Evolutionary conservation across 2,888 invertebrate species (phyloP), one percentile per base, ranked within the genome.

Genomic region (Temnothorax unifasciatus): DNA sequence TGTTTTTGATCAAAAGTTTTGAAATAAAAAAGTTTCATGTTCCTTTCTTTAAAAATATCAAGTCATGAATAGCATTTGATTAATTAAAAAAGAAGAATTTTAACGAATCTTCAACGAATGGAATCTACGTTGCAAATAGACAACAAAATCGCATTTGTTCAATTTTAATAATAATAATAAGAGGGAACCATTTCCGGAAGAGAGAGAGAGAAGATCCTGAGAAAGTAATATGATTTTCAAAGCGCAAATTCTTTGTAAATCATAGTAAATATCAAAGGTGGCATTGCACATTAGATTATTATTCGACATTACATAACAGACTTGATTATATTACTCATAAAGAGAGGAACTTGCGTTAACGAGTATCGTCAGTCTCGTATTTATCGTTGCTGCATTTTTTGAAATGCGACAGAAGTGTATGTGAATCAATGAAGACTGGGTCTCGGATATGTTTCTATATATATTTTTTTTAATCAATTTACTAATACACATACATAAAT

Each of bases 401-500:
- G 15, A 54, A 38, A 25, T 18, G 25, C 11, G 52, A 57, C 11
- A 44, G 15, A 69, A 13, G 29, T 79, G 11, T 29, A 57, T 21
- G 44, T 29, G 13, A 44, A 69, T 59, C 1, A 34, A 79, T 71
- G 59, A 29, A 66, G 15, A 44, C 15, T 61, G 2, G 6, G 29
- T 18, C 21, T 50, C n/a, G 21, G 13, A 34, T 47, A 41, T 50
- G 18, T 38, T 50, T 69, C 6, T 54, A 3, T 59, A 38, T 73
- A 54, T 66, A 25, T 29, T 3, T 59, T 71, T 68, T 66, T 38
- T 29, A 3, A 59, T 15, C 13, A 34, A n/a, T 87, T 88, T 77
- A 84, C 83, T 87, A 71, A 25, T 83, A 66, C 66, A 52, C 77
- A 84, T 75, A 87, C 68, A 87, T 85, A 89, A 82, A 88, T 89